phyloP scores from a whole-genome alignment of 2,888 invertebrate genomes.

The Sericinus montela region DNA sequence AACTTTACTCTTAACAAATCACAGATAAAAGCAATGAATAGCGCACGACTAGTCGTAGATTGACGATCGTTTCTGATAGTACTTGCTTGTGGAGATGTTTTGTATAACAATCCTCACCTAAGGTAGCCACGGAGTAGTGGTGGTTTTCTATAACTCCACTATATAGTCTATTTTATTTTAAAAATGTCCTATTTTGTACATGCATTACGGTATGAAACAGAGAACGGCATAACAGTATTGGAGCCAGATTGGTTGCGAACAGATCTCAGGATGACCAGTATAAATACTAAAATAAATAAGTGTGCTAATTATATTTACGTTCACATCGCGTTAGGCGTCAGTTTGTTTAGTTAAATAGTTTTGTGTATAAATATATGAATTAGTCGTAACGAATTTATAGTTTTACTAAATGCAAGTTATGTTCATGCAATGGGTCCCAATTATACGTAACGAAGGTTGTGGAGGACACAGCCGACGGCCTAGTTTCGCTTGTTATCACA shows the following conservation, averaged over 20 bases:
- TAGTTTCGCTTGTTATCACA: background rate
- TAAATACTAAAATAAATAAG: constrained; percentile 37
- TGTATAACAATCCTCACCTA: too few species aligned
- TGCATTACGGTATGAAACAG: background rate
- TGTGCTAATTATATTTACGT: constrained; percentile 45
- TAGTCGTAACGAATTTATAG: constrained; percentile 68
- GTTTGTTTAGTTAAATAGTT: constrained; percentile 38
- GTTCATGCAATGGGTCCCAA: constrained; percentile 43
- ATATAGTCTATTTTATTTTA: too few species aligned
- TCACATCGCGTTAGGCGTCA: constrained; percentile 42
- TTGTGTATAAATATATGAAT: constrained; percentile 44
- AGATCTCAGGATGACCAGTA: constrained; percentile 77
- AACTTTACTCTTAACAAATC: too few species aligned
- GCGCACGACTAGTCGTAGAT: too few species aligned
- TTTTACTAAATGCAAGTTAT: constrained; percentile 47
- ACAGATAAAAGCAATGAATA: too few species aligned
- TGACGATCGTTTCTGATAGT: too few species aligned
- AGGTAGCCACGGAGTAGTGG: too few species aligned
- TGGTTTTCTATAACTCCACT: too few species aligned
- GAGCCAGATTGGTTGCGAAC: constrained; percentile 58
- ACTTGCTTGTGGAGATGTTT: too few species aligned
- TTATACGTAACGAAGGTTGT: constrained; percentile 62
- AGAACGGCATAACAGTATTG: constrained; percentile 50
- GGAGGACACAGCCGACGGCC: constrained; percentile 4
- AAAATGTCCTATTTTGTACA: constrained; percentile 11